phyloP scores from a whole-genome alignment of 2,797 vertebrate species.

The Naso thynnoides region DNA sequence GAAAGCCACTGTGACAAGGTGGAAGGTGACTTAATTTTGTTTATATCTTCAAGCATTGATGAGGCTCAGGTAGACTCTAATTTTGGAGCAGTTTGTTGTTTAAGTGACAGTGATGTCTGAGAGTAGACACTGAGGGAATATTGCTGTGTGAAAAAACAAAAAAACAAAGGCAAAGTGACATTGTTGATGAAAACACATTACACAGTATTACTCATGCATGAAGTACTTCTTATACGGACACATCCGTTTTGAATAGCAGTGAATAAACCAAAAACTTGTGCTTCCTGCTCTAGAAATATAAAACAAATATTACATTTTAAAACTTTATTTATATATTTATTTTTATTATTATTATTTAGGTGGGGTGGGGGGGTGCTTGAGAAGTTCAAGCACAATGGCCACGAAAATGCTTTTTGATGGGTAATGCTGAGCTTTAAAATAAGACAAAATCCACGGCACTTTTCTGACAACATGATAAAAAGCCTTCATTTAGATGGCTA shows the following conservation, averaged over 20 bases:
- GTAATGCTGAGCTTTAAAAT: too few relatives aligned
- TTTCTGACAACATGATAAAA: too few relatives aligned
- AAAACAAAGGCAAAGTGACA: conserved; percentile 10
- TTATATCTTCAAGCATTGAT: conserved; percentile 10
- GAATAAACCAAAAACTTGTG: too few relatives aligned
- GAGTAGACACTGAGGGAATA: conserved; percentile 5
- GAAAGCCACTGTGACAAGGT: not conserved
- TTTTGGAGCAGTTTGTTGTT: conserved; percentile 35
- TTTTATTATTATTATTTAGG: too few relatives aligned
- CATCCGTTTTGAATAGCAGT: not conserved
- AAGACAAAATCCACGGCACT: too few relatives aligned
- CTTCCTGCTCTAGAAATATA: not conserved
- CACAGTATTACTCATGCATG: not conserved
- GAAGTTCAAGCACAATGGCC: too few relatives aligned
- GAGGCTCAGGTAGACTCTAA: conserved; percentile 18
- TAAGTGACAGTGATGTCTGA: conserved; percentile 21
- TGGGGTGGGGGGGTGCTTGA: too few relatives aligned
- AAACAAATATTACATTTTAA: not conserved
- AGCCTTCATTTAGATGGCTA: too few relatives aligned
- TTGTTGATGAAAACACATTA: not conserved
- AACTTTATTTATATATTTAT: too few relatives aligned
- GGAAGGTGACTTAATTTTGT: conserved; percentile 25
- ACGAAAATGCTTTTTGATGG: too few relatives aligned
- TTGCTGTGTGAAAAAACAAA: not conserved
- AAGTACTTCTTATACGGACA: too few relatives aligned